Conservation (phyloP, 2,888 invertebrate species). For the Cecidostiba fungosa region DNA sequence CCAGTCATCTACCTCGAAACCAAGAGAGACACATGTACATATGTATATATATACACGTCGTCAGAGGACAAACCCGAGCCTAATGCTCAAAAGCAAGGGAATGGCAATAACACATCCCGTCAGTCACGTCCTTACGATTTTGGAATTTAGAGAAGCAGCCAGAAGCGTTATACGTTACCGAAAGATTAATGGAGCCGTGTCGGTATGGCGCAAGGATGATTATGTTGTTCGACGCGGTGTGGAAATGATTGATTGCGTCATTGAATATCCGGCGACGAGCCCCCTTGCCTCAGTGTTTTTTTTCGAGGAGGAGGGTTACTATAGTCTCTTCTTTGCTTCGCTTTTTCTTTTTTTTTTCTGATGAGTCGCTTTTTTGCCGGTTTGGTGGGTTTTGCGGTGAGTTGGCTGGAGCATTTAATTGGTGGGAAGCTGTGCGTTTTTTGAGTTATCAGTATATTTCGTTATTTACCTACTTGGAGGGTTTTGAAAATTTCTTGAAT, state of each 20-base stretch:
- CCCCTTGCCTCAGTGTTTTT: background rate
- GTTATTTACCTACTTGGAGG: no score
- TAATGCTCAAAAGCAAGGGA: background rate
- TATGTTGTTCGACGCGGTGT: background rate
- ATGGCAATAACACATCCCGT: background rate
- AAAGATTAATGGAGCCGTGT: background rate
- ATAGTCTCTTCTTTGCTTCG: background rate
- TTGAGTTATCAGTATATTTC: no score
- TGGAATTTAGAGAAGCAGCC: slow-evolving; percentile 1
- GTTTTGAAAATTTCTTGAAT: no score
- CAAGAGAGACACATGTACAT: background rate
- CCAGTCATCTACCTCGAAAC: background rate
- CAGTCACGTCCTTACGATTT: background rate
- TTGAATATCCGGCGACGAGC: background rate
- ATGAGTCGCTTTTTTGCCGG: background rate
- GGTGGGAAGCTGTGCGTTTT: background rate
- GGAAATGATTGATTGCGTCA: background rate
- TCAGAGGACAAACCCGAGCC: background rate
- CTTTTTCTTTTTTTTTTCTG: no score
- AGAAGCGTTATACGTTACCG: background rate
- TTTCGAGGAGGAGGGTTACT: background rate
- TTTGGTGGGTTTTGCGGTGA: background rate
- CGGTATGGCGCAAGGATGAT: background rate
- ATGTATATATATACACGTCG: no score
- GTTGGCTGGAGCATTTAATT: background rate